A percentile compares a stretch with the other conserved stretches of the same genome.
Conservation (phyloP, 2,888 invertebrate species). For the Papilio elwesi region DNA sequence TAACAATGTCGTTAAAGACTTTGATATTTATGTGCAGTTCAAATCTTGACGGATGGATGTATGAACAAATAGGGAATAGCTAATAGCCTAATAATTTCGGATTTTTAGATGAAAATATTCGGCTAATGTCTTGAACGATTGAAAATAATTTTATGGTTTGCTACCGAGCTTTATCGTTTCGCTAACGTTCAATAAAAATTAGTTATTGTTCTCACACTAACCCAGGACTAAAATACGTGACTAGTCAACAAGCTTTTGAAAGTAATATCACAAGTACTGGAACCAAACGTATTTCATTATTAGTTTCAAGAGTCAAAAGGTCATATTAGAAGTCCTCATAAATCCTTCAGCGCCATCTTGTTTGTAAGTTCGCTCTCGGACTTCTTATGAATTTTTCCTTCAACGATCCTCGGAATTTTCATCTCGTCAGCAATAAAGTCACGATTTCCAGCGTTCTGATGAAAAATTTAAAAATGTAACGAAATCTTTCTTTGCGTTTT, state of each 20-base stretch:
- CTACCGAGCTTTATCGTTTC: no score
- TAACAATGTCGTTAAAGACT: no score
- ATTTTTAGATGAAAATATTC: no score
- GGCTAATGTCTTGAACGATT: no score
- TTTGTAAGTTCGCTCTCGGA: slow-evolving; percentile 24
- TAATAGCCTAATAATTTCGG: no score
- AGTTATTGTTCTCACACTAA: not conserved
- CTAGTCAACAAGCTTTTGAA: not conserved
- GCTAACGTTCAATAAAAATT: not conserved
- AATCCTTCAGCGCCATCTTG: slow-evolving; percentile 33
- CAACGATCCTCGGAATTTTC: slow-evolving; percentile 32
- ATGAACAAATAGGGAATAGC: no score
- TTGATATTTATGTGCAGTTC: no score
- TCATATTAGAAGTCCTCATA: slow-evolving; percentile 25
- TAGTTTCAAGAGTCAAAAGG: slow-evolving; percentile 16
- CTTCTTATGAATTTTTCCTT: slow-evolving; percentile 33
- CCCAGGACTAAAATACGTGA: not conserved
- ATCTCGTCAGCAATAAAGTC: slow-evolving; percentile 32
- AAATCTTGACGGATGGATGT: no score
- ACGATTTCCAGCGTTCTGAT: slow-evolving; percentile 14
- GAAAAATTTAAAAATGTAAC: slow-evolving; percentile 26
- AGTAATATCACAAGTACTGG: not conserved
- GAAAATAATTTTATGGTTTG: no score
- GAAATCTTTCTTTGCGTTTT: slow-evolving; percentile 9
- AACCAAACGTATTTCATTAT: slow-evolving; percentile 6